Evolutionary conservation across 23 tunicate genomes (phyloP).

Genomic region (Botrylloides violaceus): DNA sequence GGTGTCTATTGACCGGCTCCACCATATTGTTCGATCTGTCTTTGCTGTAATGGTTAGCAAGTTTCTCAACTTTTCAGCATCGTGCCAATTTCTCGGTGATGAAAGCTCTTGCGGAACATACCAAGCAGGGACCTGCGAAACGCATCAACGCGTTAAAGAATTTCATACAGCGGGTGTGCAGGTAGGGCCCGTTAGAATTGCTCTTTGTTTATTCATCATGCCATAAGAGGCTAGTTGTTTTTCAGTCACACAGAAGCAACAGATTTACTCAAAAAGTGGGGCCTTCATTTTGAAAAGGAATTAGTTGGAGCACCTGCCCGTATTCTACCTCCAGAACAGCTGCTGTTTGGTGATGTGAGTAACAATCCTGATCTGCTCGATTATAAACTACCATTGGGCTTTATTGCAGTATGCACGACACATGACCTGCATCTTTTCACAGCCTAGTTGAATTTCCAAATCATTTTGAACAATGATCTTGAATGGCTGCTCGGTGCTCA

Average conservation of each 20-base stretch:
- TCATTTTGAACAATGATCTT: too few species aligned
- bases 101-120: conserved; percentile 73
- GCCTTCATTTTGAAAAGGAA: conserved; percentile 42
- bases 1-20: not conserved
- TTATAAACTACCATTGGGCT: too few species aligned
- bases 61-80: conserved; percentile 27
- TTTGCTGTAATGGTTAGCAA: not conserved
- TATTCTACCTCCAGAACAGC: conserved; percentile 51
- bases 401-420: too few species aligned
- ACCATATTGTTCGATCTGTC: not conserved
- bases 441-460: not conserved
- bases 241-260: conserved; percentile 40
- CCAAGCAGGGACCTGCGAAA: conserved; percentile 73
- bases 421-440: too few species aligned
- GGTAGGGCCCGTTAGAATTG: conserved; percentile 21
- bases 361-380: too few species aligned
- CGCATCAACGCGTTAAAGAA: conserved; percentile 34
- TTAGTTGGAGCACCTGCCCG: conserved; percentile 32
- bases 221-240: not conserved
- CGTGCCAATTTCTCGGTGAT: conserved; percentile 78
- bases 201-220: not conserved
- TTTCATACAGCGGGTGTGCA: conserved; percentile 45
- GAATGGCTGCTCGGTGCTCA: too few species aligned
- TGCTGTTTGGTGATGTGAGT: conserved; percentile 34
- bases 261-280: conserved; percentile 58